Conservation (phyloP, 2,797 vertebrate genomes). For the Hephaestus fuliginosus region DNA sequence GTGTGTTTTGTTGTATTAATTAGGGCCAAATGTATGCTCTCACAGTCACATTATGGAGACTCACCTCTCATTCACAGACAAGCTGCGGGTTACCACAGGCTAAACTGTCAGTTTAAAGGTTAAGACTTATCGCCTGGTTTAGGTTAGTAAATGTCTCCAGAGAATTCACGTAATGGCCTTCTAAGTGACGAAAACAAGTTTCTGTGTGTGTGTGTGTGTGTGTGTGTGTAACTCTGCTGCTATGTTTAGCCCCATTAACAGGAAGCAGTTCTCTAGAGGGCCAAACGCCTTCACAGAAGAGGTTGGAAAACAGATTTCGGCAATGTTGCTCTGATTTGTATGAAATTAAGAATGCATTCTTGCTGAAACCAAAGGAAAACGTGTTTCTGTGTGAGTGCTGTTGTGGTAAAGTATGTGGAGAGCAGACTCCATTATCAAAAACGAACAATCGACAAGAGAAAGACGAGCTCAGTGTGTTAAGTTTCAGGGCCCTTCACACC, state of each 20-base stretch:
- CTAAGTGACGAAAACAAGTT: conserved; percentile 7
- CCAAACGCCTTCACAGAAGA: conserved; percentile 19
- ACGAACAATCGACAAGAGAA: neutral
- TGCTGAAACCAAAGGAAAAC: neutral
- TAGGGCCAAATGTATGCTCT: conserved; percentile 41
- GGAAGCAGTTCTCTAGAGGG: conserved; percentile 33
- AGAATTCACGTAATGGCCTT: conserved; percentile 1
- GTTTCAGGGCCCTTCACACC: neutral
- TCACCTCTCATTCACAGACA: neutral
- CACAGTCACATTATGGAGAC: neutral
- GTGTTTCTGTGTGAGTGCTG: neutral
- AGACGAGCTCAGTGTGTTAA: neutral
- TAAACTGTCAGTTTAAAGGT: neutral
- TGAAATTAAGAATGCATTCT: conserved; percentile 25
- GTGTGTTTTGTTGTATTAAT: conserved; percentile 56
- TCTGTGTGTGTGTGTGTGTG: neutral
- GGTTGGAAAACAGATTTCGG: conserved; percentile 38
- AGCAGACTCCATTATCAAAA: neutral
- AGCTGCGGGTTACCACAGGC: neutral
- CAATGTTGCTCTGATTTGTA: conserved; percentile 26
- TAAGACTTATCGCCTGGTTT: neutral
- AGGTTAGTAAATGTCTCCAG: neutral
- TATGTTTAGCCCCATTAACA: conserved; percentile 54
- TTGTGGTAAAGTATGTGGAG: neutral
- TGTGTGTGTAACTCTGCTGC: conserved; percentile 5